Evolutionary conservation across 2,797 vertebrate genomes (phyloP).

Genomic region (Acanthiza pusilla): DNA sequence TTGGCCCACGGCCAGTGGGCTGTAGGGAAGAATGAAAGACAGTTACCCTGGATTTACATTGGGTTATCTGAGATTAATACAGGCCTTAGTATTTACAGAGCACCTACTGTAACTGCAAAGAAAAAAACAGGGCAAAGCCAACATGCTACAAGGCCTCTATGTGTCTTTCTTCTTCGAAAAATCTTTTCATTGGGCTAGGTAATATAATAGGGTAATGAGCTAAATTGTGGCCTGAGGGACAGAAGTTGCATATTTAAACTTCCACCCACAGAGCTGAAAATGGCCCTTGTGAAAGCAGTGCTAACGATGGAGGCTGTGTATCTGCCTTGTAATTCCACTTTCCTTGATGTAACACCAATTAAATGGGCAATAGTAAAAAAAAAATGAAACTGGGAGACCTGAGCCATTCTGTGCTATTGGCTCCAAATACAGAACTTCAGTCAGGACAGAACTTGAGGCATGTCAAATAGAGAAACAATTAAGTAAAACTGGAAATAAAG

Average conservation of each 20-base stretch:
- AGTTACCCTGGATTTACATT: conserved; percentile 12
- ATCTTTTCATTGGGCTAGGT: conserved; percentile 7
- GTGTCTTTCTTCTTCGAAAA: not conserved
- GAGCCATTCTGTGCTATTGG: not conserved
- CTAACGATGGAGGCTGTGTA: not conserved
- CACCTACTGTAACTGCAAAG: conserved; percentile 12
- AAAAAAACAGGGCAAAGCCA: conserved; percentile 19
- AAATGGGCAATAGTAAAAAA: not conserved
- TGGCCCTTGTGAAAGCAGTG: not conserved
- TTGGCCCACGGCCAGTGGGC: not conserved
- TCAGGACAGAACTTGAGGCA: not conserved
- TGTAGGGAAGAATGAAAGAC: conserved; percentile 36
- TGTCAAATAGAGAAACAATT: not conserved
- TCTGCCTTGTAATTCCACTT: not conserved
- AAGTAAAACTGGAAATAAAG: not conserved
- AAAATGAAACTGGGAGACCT: not conserved
- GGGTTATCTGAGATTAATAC: conserved; percentile 22
- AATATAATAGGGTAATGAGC: conserved; percentile 33
- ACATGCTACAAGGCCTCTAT: not conserved
- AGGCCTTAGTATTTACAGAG: conserved; percentile 17
- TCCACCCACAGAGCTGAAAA: conserved; percentile 1
- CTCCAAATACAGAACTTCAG: not conserved
- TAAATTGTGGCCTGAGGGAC: conserved; percentile 33
- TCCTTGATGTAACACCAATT: not conserved
- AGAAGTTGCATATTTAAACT: conserved; percentile 5